A percentile compares a stretch with the other conserved stretches of the same genome.
Evolutionary conservation across 2,888 invertebrate species (phyloP).

Genomic region (Cerastis leucographa): DNA sequence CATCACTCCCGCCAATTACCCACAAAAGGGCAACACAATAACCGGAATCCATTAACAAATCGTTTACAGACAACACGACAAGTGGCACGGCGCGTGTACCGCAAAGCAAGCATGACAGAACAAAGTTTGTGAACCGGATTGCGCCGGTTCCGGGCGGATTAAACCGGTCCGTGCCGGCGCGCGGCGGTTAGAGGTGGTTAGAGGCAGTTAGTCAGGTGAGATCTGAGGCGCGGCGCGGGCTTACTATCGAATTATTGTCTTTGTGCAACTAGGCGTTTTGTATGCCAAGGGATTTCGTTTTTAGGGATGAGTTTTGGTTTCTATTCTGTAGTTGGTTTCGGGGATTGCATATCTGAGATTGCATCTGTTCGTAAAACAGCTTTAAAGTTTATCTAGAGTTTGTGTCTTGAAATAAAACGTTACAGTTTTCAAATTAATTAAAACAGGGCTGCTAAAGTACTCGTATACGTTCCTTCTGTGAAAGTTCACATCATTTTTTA

Average conservation of each 20-base stretch:
- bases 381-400: constrained; percentile 28
- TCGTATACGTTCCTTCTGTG: background rate
- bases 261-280: constrained; percentile 74
- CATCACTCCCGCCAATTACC: constrained; percentile 60
- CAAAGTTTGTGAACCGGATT: constrained; percentile 86
- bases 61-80: constrained; percentile 74
- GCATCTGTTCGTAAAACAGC: constrained; percentile 30
- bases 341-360: constrained; percentile 31
- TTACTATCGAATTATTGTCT: constrained; percentile 83
- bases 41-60: constrained; percentile 75
- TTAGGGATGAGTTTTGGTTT: constrained; percentile 67
- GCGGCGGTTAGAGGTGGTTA: constrained; percentile 78
- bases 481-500: background rate
- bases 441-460: background rate
- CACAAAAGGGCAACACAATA: constrained; percentile 64
- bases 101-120: constrained; percentile 84
- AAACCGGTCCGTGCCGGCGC: constrained; percentile 73
- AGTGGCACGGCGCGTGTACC: constrained; percentile 81
- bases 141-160: constrained; percentile 80
- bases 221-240: constrained; percentile 73
- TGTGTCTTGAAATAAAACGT: constrained; percentile 10
- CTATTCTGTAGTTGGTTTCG: constrained; percentile 46
- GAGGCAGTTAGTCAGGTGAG: constrained; percentile 85
- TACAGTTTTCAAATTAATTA: background rate
- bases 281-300: constrained; percentile 74